Conservation (phyloP, 2,113 vertebrate genomes). For the Tichodroma muraria region DNA sequence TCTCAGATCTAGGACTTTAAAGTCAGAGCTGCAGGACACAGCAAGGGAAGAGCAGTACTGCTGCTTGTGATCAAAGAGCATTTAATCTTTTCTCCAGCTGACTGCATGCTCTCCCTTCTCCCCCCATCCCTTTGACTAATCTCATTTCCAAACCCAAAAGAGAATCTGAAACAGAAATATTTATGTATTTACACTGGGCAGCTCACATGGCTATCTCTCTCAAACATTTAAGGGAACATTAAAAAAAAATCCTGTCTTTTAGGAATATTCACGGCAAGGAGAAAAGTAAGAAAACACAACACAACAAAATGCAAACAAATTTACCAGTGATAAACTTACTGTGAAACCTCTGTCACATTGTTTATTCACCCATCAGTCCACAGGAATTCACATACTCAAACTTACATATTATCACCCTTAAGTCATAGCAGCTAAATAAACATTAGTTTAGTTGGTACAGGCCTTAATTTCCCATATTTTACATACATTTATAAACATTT, state of each 20-base stretch:
- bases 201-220: background rate
- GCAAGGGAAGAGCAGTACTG: background rate
- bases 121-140: background rate
- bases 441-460: background rate
- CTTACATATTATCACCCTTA: background rate
- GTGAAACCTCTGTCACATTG: background rate
- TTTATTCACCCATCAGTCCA: background rate
- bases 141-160: conserved; percentile 31
- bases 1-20: background rate
- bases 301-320: background rate
- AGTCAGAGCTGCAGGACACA: background rate
- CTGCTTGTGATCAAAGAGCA: conserved; percentile 23
- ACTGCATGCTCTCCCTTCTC: background rate
- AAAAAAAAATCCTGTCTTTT: background rate
- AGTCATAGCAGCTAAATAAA: background rate
- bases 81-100: conserved; percentile 41
- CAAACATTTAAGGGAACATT: background rate
- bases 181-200: background rate
- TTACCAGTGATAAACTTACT: background rate
- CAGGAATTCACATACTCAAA: background rate
- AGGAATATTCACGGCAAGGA: background rate
- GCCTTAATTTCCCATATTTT: background rate
- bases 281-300: background rate
- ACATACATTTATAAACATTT: background rate
- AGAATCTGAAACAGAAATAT: conserved; percentile 25